phyloP scores from a whole-genome alignment of 2,888 invertebrate species.

The Perithous albicinctus region DNA sequence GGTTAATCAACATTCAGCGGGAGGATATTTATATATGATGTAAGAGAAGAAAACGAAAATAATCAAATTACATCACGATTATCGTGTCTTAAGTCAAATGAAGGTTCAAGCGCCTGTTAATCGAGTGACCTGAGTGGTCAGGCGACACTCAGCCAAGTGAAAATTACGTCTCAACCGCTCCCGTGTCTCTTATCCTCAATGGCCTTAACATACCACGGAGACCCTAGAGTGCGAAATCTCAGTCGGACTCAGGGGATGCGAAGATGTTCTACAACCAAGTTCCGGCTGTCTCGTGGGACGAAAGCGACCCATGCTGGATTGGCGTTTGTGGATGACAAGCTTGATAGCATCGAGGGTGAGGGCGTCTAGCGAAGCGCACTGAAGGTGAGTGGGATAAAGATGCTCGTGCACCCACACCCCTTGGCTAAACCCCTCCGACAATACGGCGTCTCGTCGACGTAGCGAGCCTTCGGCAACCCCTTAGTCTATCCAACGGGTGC shows the following conservation, averaged over 20 bases:
- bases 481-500: slow-evolving; percentile 22
- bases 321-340: slow-evolving; percentile 82
- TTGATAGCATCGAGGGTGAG: slow-evolving; percentile 78
- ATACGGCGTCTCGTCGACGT: slow-evolving; percentile 30
- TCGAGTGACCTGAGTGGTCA: slow-evolving; percentile 20
- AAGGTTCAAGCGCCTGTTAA: neutral
- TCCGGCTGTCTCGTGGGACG: slow-evolving; percentile 36
- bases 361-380: slow-evolving; percentile 46
- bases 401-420: slow-evolving; percentile 70
- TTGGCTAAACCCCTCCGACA: slow-evolving; percentile 51
- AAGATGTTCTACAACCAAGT: slow-evolving; percentile 33
- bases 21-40: no score
- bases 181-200: slow-evolving; percentile 19
- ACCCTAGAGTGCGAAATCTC: slow-evolving; percentile 12
- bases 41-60: neutral
- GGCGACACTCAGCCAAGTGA: slow-evolving; percentile 42
- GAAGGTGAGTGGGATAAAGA: slow-evolving; percentile 46
- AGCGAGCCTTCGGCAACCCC: slow-evolving; percentile 47
- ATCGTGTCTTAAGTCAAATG: slow-evolving; percentile 1
- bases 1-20: no score
- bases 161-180: slow-evolving; percentile 38
- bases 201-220: neutral
- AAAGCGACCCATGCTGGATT: slow-evolving; percentile 79
- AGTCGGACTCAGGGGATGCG: slow-evolving; percentile 41
- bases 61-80: neutral